Conservation (phyloP, 2,888 invertebrate species). For the Caenorhabditis sp. region DNA sequence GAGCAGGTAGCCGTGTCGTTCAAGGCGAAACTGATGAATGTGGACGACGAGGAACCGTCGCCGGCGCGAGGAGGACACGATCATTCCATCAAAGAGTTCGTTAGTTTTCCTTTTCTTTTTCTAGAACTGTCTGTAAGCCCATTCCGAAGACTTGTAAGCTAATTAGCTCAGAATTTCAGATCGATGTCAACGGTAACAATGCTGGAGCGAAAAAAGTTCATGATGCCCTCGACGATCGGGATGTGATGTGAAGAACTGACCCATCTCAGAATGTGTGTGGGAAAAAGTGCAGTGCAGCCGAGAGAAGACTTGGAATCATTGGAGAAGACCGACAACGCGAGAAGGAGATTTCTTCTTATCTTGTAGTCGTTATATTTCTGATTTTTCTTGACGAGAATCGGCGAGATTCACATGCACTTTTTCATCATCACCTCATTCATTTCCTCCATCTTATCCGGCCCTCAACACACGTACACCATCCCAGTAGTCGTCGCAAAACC, state of each 20-base stretch:
- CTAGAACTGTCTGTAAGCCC: neutral
- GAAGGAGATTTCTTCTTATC: too few species aligned
- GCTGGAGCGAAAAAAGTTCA: constrained; percentile 53
- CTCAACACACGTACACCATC: too few species aligned
- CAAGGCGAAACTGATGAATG: constrained; percentile 36
- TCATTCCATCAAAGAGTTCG: constrained; percentile 67
- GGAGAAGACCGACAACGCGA: too few species aligned
- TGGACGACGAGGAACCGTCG: constrained; percentile 31
- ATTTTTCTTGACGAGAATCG: constrained; percentile 4
- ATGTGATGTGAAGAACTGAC: constrained; percentile 17
- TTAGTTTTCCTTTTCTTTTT: constrained; percentile 46
- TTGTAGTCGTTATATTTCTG: neutral
- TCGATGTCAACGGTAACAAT: constrained; percentile 58
- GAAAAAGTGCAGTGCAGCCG: constrained; percentile 3
- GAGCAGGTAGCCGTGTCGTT: constrained; percentile 19
- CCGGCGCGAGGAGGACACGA: constrained; percentile 19
- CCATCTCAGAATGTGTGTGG: neutral
- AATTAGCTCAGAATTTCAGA: constrained; percentile 32
- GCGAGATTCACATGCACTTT: constrained; percentile 10
- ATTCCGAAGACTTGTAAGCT: constrained; percentile 13
- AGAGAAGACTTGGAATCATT: neutral
- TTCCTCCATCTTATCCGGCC: too few species aligned
- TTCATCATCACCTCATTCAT: neutral
- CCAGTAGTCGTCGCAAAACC: too few species aligned
- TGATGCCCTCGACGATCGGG: constrained; percentile 51